Conservation (phyloP, 1,140 invertebrate species). For the Diachasma alloeum region DNA sequence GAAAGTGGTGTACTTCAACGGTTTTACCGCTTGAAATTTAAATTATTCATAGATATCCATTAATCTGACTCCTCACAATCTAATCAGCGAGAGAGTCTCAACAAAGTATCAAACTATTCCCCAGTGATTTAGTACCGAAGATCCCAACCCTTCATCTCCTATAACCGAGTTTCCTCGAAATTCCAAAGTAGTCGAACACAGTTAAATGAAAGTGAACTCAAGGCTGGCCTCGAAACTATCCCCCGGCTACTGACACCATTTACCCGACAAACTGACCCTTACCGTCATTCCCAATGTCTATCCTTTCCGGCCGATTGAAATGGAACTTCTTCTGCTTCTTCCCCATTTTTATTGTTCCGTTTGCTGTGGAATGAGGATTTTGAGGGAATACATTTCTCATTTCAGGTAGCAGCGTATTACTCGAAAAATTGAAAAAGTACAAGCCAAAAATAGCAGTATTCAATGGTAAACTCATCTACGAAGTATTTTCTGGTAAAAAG, state of each 20-base stretch:
- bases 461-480: constrained; percentile 98
- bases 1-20: too few species aligned
- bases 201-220: constrained; percentile 13
- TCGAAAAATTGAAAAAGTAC: constrained; percentile 92
- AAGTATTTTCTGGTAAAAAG: constrained; percentile 96
- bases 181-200: constrained; percentile 11
- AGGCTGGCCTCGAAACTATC: constrained; percentile 26
- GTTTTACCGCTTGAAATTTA: background rate
- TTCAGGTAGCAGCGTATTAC: constrained; percentile 83
- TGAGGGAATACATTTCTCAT: constrained; percentile 28
- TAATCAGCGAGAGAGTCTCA: background rate
- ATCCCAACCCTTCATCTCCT: background rate
- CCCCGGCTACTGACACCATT: constrained; percentile 10
- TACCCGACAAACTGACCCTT: constrained; percentile 12
- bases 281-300: background rate
- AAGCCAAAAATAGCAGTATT: constrained; percentile 97
- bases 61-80: background rate
- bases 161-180: background rate
- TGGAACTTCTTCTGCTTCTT: too few species aligned
- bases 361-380: too few species aligned
- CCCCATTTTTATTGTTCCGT: too few species aligned
- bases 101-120: constrained; percentile 2
- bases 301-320: background rate
- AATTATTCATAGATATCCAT: background rate
- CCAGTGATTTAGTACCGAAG: background rate